Evolutionary conservation across 2,888 invertebrate species (phyloP).

Genomic region (Dasysyrphus tricinctus): DNA sequence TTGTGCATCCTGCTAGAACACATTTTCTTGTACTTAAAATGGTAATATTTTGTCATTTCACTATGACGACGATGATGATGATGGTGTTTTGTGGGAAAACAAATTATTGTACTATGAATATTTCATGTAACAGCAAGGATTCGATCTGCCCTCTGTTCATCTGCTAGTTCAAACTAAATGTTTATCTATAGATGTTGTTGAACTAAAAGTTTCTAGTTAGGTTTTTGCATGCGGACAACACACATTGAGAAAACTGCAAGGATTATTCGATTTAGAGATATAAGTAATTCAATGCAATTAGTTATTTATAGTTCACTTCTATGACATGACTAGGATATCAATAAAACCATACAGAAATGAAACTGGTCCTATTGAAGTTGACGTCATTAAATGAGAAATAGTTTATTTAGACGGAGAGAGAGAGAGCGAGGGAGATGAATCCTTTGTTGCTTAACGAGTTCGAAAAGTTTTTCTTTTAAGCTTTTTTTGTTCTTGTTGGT

Average conservation of each 20-base stretch:
- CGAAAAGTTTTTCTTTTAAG: constrained; percentile 8
- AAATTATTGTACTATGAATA: constrained; percentile 67
- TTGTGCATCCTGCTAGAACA: constrained; percentile 24
- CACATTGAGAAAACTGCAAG: background rate
- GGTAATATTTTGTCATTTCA: constrained; percentile 56
- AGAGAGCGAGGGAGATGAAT: background rate
- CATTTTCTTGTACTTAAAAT: constrained; percentile 55
- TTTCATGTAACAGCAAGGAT: constrained; percentile 48
- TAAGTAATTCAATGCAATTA: constrained; percentile 56
- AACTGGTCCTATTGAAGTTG: constrained; percentile 21
- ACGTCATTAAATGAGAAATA: constrained; percentile 29
- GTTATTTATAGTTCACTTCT: constrained; percentile 49
- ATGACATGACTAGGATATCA: constrained; percentile 13
- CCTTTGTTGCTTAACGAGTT: constrained; percentile 36
- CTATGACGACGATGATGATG: constrained; percentile 39
- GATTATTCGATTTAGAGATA: constrained; percentile 34
- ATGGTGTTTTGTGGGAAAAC: constrained; percentile 57
- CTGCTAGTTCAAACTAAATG: constrained; percentile 24
- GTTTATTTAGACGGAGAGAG: background rate
- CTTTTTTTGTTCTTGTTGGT: background rate
- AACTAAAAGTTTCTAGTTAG: constrained; percentile 10
- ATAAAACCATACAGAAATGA: background rate
- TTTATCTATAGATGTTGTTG: constrained; percentile 32
- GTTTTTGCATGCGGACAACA: constrained; percentile 16
- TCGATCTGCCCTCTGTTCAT: constrained; percentile 21